Percentiles rank a stretch among this genome's conserved stretches.
These are phyloP conservation scores for Sebastiscus tertius DNA, from an alignment of 2,797 vertebrate genomes.

Conservation along the genomic window DNA sequence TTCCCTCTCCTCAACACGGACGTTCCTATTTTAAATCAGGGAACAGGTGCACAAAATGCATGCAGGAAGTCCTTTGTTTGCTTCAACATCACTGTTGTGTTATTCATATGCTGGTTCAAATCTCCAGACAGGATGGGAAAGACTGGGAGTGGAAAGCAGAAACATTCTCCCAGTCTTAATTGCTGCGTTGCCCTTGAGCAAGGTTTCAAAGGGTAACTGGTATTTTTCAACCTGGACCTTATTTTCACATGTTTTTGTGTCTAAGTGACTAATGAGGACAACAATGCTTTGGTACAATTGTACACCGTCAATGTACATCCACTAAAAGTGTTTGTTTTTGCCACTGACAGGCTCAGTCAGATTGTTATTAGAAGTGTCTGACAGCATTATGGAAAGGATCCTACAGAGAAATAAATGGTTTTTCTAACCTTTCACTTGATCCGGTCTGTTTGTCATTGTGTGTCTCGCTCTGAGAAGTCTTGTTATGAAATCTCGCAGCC, in stretches of 20 bases:
- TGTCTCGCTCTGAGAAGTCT: background rate
- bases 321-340: background rate
- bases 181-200: conserved; percentile 44
- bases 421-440: background rate
- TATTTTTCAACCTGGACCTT: background rate
- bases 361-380: background rate
- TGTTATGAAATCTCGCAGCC: background rate
- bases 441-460: background rate
- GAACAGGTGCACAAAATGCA: conserved; percentile 48
- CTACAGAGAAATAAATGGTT: background rate
- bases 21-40: conserved; percentile 52
- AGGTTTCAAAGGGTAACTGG: background rate
- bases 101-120: conserved; percentile 35
- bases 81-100: conserved; percentile 32
- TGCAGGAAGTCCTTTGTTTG: conserved; percentile 53
- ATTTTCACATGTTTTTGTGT: background rate
- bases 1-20: conserved; percentile 21
- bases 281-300: background rate
- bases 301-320: background rate
- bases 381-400: background rate
- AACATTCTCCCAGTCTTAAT: background rate
- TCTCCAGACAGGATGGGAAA: conserved; percentile 24
- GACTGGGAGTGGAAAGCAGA: conserved; percentile 3
- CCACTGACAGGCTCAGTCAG: background rate
- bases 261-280: background rate